Percentiles rank a stretch among this genome's conserved stretches.
Evolutionary conservation across 2,888 invertebrate genomes (phyloP).

Genomic region (Cerastis rubricosa): DNA sequence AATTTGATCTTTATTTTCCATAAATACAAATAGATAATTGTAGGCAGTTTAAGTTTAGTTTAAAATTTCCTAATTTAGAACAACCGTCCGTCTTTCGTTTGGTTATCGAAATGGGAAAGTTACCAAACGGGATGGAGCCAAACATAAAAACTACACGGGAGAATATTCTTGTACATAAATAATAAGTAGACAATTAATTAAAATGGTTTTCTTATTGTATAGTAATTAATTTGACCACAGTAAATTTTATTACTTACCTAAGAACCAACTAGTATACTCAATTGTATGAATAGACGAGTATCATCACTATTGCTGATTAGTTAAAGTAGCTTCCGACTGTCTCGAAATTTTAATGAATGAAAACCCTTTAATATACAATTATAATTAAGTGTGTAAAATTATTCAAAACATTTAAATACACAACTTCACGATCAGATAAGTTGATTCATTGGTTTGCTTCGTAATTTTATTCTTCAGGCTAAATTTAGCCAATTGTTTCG

Average conservation of each 20-base stretch:
- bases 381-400: conserved; percentile 1
- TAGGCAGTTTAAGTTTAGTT: too few relatives aligned
- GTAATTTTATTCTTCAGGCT: conserved; percentile 47
- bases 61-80: too few relatives aligned
- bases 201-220: neutral
- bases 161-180: neutral
- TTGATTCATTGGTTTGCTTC: conserved; percentile 42
- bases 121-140: too few relatives aligned
- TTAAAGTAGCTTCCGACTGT: neutral
- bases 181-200: neutral
- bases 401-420: conserved; percentile 7
- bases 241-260: neutral
- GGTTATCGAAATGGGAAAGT: too few relatives aligned
- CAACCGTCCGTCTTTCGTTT: too few relatives aligned
- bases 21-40: too few relatives aligned
- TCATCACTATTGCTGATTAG: neutral
- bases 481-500: conserved; percentile 45
- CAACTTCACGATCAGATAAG: conserved; percentile 13
- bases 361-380: neutral
- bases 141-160: too few relatives aligned
- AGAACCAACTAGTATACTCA: neutral
- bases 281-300: neutral
- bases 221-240: neutral
- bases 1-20: too few relatives aligned
- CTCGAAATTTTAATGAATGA: neutral